Base-by-base conservation (phyloP, 2,888 invertebrate species). In the Cosmia pyralina region DNA sequence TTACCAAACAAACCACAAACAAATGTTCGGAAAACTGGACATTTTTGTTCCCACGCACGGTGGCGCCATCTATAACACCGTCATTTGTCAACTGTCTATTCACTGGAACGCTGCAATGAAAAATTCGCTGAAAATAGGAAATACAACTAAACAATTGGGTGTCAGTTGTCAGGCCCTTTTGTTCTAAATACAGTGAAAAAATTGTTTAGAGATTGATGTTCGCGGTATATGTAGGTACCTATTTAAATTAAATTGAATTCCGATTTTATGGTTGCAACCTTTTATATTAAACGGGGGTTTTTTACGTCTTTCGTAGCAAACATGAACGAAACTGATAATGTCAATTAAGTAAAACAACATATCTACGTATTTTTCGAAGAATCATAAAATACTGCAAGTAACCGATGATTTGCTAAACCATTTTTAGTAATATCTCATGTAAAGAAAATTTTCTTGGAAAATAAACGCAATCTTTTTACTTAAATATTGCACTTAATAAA, bases 81-180 rank as follows among this genome's bases (percentile, higher is more conserved):
- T 87, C 86, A 88, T 91, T 90, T 90, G 83, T 91, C 87, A 90
- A 82, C 81, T 85, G 86, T 85, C 86, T 79, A 65, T 66, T 69
- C 77, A 59, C 69, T 69, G 72, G 82, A 76, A 82, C 70, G 53
- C 71, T 79, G 71, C 78, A 81, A 81, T 85, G 85, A 80, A 85
- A 88, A 82, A 87, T 82, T 80, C 69, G 58, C 71, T 55, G 41
- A 67, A 74, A 70, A 84, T 76, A 72, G 60, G 81, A 83, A 85
- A 86, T 62, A 73, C 53, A 70, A 59, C 62, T 74, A 78, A 75
- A 80, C 85, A 77, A 84, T 75, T 79, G 83, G 34, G 10, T 79
- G 57, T 66, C 72, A 58, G 34, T 57, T 58, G 73, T 67, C 73
- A 67, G 22, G 58, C 55, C 72, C 67, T 78, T 69, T 75, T 83